Base-by-base conservation (phyloP, 2,888 invertebrate genomes). In the Scaptodrosophila latifasciaeformis region DNA sequence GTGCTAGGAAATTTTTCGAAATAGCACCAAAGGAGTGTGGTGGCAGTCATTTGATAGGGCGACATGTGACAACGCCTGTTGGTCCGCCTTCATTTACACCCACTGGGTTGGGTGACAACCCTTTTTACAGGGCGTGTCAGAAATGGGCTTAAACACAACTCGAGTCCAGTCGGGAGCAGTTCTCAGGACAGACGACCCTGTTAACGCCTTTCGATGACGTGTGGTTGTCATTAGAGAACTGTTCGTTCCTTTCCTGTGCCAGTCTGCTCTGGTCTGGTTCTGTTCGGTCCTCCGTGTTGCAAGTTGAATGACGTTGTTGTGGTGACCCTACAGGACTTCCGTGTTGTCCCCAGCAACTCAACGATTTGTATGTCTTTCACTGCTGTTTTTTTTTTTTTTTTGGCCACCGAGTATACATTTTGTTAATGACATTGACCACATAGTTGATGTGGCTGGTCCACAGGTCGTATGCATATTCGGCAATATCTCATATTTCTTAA, bases 161-260 rank as follows among this genome's bases (percentile, higher is more conserved):
- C n/a, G n/a, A n/a, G n/a, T n/a, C n/a, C n/a, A n/a, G n/a, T n/a
- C 15, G 15, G 34, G 34, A 15, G 12, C 24, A 27, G 12, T 12
- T 34, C 15, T 12, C 10, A 7, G 6, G 17, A n/a, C 27, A 24
- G 51, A 59, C 53, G 39, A 54, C 65, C 56, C 50, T 60, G 55
- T 55, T 76, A 37, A 56, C 74, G 56, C 52, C 65, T 54, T 58
- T 80, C 24, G 78, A 74, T 74, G 74, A 74, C 81, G 70, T 80
- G 74, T 62, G 81, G 81, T 65, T 80, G 72, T 80, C 72, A 80
- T 72, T 72, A 72, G 76, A n/a, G n/a, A 69, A 75, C 56, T 70
- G 69, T 62, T 67, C 59, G 51, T 17, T 37, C 7, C 24, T 24
- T n/a, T 24, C 24, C 24, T 24, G 24, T 7, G 24, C 10, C 24